Percentiles rank a stretch among this genome's conserved stretches.
Conservation (phyloP, 1,140 invertebrate genomes). For the Stenopsyche tienmushanensis region DNA sequence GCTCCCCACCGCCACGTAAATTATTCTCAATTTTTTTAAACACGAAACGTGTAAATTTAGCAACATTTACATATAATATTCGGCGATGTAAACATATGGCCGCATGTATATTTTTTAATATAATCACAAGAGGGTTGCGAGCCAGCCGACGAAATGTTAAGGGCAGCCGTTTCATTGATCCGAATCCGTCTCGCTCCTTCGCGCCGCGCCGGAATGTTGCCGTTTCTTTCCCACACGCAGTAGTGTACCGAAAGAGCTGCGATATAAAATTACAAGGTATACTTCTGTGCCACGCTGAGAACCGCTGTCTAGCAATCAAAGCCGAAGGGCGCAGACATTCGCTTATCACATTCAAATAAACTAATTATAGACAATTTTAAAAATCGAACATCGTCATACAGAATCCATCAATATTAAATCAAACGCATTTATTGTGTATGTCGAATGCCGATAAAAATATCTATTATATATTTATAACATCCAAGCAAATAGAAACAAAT, state of each 20-base stretch:
- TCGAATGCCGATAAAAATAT: too few species aligned
- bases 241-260: neutral
- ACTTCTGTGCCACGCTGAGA: neutral
- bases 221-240: neutral
- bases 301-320: too few species aligned
- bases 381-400: too few species aligned
- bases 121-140: conserved; percentile 14
- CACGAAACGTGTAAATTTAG: too few species aligned
- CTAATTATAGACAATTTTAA: too few species aligned
- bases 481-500: too few species aligned
- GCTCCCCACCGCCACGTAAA: neutral
- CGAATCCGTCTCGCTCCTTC: conserved; percentile 43
- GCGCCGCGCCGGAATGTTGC: neutral
- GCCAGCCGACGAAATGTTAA: conserved; percentile 14
- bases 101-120: conserved; percentile 1
- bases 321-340: neutral
- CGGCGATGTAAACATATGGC: neutral
- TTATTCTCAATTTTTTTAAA: neutral
- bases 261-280: neutral
- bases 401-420: too few species aligned
- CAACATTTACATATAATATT: too few species aligned
- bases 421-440: too few species aligned
- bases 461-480: too few species aligned
- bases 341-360: too few species aligned
- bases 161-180: conserved; percentile 54